Percentiles rank a stretch among this genome's conserved stretches.
These are phyloP conservation scores for Synanthedon vespiformis DNA, from an alignment of 2,888 invertebrate genomes.

Conservation along the genomic window DNA sequence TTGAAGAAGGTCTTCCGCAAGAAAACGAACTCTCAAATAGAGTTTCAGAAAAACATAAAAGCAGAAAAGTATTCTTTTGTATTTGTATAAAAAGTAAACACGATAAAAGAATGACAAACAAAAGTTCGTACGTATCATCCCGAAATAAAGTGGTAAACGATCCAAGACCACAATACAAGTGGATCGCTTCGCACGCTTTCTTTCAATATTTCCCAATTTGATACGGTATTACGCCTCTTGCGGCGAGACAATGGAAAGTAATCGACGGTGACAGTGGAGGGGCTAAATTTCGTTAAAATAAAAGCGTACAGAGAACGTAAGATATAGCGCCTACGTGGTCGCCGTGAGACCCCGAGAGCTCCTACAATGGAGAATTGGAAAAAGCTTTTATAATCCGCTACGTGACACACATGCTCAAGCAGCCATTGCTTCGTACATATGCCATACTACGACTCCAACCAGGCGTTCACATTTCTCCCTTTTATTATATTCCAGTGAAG, in stretches of 20 bases:
- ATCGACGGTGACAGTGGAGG: slow-evolving; percentile 60
- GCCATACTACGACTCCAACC: slow-evolving; percentile 12
- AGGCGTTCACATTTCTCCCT: slow-evolving; percentile 29
- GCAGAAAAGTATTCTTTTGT: too few relatives aligned
- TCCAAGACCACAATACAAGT: slow-evolving; percentile 24
- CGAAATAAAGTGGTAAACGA: slow-evolving; percentile 21
- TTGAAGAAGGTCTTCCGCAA: too few relatives aligned
- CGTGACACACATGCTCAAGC: slow-evolving; percentile 65
- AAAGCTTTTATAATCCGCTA: slow-evolving; percentile 70
- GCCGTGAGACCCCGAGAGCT: slow-evolving; percentile 52
- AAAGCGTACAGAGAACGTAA: slow-evolving; percentile 64
- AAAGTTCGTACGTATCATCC: neutral
- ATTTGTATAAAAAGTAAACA: too few relatives aligned
- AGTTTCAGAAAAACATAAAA: too few relatives aligned
- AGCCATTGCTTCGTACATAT: slow-evolving; percentile 30
- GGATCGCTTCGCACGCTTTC: slow-evolving; percentile 57
- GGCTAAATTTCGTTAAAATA: slow-evolving; percentile 70
- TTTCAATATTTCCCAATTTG: slow-evolving; percentile 68
- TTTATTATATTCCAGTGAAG: slow-evolving; percentile 18
- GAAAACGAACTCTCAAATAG: too few relatives aligned
- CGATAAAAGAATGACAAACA: too few relatives aligned
- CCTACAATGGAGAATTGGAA: slow-evolving; percentile 68
- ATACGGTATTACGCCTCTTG: slow-evolving; percentile 46
- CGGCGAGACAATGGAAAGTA: slow-evolving; percentile 62
- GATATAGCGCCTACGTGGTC: slow-evolving; percentile 70